Evolutionary conservation across 2,113 vertebrate genomes (phyloP).

Genomic region (Ornithorhynchus anatinus): DNA sequence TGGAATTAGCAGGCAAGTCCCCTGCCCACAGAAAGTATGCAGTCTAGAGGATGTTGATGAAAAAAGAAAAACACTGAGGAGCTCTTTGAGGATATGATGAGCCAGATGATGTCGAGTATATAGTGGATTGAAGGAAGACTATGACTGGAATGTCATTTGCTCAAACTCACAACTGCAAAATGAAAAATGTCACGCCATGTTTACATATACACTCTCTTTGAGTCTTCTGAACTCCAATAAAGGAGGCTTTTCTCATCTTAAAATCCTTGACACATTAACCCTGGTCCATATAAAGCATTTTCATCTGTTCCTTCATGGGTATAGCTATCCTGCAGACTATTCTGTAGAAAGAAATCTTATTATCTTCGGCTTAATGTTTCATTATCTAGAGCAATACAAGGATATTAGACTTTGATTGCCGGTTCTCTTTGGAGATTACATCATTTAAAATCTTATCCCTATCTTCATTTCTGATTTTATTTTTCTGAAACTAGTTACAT

Average conservation of each 20-base stretch:
- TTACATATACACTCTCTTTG: not conserved
- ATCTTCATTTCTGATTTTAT: slow-evolving; percentile 37
- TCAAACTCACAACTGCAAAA: too few relatives aligned
- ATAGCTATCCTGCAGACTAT: slow-evolving; percentile 51
- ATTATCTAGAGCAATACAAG: slow-evolving; percentile 55
- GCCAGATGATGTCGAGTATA: too few relatives aligned
- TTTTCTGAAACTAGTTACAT: not conserved
- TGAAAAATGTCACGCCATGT: too few relatives aligned
- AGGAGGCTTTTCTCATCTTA: not conserved
- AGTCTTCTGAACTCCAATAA: not conserved
- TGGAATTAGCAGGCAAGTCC: too few relatives aligned
- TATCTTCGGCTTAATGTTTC: slow-evolving; percentile 58
- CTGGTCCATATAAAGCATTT: slow-evolving; percentile 48
- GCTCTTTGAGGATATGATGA: too few relatives aligned
- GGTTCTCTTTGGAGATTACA: slow-evolving; percentile 49
- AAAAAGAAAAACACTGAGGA: too few relatives aligned
- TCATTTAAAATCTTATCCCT: slow-evolving; percentile 43
- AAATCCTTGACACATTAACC: slow-evolving; percentile 55
- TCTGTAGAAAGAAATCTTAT: slow-evolving; percentile 59
- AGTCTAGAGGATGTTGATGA: too few relatives aligned
- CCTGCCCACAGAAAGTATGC: too few relatives aligned
- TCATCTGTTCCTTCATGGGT: slow-evolving; percentile 46
- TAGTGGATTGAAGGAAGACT: too few relatives aligned
- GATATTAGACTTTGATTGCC: slow-evolving; percentile 58
- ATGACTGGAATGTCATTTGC: too few relatives aligned